These are phyloP conservation scores for Diarsia dahlii DNA, from an alignment of 2,888 invertebrate genomes.

Conservation along the genomic window DNA sequence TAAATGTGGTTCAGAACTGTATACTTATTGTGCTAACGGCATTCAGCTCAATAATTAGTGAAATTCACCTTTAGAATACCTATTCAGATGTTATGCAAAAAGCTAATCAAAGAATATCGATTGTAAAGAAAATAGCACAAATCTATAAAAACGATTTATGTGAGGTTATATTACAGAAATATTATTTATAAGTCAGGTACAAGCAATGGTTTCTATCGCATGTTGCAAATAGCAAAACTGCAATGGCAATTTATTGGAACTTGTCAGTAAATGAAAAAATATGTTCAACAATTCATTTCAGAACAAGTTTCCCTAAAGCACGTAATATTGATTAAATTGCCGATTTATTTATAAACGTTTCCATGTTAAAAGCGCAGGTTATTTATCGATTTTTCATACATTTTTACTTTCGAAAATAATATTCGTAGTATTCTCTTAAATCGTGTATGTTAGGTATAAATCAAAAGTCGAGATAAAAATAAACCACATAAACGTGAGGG, in stretches of 20 bases:
- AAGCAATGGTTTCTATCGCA: conserved; percentile 58
- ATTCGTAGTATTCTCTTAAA: conserved; percentile 37
- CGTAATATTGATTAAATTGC: conserved; percentile 37
- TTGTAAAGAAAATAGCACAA: conserved; percentile 47
- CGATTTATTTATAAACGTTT: conserved; percentile 38
- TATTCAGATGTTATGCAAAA: conserved; percentile 35
- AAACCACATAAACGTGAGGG: conserved; percentile 54
- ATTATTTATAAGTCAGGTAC: conserved; percentile 40
- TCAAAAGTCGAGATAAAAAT: conserved; percentile 57
- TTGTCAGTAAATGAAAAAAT: conserved; percentile 60
- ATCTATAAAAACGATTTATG: conserved; percentile 46
- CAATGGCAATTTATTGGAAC: conserved; percentile 53
- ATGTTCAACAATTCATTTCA: conserved; percentile 30
- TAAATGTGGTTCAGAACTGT: not conserved
- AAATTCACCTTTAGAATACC: not conserved
- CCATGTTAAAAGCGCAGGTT: conserved; percentile 37
- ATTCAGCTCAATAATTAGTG: not conserved
- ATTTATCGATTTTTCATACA: conserved; percentile 44
- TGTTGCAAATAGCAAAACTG: conserved; percentile 61
- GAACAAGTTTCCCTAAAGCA: conserved; percentile 51
- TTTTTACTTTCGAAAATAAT: conserved; percentile 29
- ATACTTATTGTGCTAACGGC: not conserved
- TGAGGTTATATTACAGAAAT: conserved; percentile 44
- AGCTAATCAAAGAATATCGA: conserved; percentile 38
- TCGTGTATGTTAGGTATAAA: conserved; percentile 41